These are phyloP conservation scores for Polydrusus cervinus DNA, from an alignment of 2,888 invertebrate species.

Conservation along the genomic window DNA sequence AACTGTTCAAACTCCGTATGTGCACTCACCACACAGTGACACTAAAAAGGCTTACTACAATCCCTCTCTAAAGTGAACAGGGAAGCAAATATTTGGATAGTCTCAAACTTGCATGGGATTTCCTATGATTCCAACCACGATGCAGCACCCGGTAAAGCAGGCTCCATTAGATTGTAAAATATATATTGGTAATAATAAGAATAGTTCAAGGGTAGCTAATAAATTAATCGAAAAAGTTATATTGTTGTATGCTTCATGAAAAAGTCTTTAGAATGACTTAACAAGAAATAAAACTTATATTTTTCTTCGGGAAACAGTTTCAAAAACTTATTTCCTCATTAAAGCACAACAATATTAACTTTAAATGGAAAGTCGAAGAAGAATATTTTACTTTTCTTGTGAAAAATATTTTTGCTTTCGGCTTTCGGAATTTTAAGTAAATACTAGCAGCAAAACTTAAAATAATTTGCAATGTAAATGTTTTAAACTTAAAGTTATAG, in stretches of 20 bases:
- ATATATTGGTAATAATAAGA: too few species aligned
- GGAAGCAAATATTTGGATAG: too few species aligned
- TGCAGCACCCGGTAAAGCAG: too few species aligned
- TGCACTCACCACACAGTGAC: too few species aligned
- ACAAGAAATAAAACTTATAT: constrained; percentile 1
- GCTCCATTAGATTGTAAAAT: too few species aligned
- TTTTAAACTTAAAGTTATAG: neutral
- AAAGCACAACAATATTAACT: neutral
- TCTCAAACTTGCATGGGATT: too few species aligned
- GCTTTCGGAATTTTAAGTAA: neutral
- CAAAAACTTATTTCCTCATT: neutral
- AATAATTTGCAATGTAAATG: neutral
- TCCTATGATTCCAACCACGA: too few species aligned
- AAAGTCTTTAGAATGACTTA: neutral
- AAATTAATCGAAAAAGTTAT: too few species aligned
- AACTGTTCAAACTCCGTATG: too few species aligned
- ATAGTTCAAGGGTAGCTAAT: too few species aligned
- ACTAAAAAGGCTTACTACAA: too few species aligned
- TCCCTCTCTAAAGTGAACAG: too few species aligned
- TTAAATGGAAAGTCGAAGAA: neutral
- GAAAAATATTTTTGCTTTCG: neutral
- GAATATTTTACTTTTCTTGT: constrained; percentile 1
- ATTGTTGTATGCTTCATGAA: neutral
- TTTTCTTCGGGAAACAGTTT: neutral
- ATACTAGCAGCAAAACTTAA: constrained; percentile 1